Base-by-base conservation (phyloP, 2,888 invertebrate genomes). In the Sinhomidia bicolor region DNA sequence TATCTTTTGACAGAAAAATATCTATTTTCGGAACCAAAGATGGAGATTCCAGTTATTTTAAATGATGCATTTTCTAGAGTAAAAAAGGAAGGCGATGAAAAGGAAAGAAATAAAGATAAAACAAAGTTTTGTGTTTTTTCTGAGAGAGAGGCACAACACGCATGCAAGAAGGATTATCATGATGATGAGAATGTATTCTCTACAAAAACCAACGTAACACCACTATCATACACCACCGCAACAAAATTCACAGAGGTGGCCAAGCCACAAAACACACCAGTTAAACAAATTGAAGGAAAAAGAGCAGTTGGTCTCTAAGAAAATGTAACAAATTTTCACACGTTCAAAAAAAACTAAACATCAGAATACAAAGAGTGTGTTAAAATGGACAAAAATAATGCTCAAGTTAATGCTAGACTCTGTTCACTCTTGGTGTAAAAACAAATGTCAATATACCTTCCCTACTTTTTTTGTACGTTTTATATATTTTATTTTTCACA, bases 171-270 rank as follows among this genome's bases (percentile, higher is more conserved):
- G n/a, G n/a, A n/a, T 36, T 36, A 32, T n/a, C 2, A 29, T 51
- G 10, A n/a, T n/a, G n/a, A n/a, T 71, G 23, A 36, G 20, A 41
- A 44, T 26, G 6, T n/a, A n/a, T n/a, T n/a, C n/a, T n/a, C n/a
- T n/a, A n/a, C n/a, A n/a, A n/a, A n/a, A n/a, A n/a, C n/a, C n/a
- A n/a, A n/a, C n/a, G n/a, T n/a, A n/a, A n/a, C n/a, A n/a, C n/a
- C n/a, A n/a, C n/a, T n/a, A n/a, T n/a, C n/a, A n/a, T 12, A 14
- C 47, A 17, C 2, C 20, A 23, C 36, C 71, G 74, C 84, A 74
- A 60, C 84, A 74, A 82, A n/a, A 76, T 76, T 76, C 84, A 84
- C 84, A 84, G 51, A 83, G 84, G 84, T 84, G 84, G 84, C 74
- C 84, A 83, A 65, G 71, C 84, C 84, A 84, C 84, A 84, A 84